Evolutionary conservation across 2,113 vertebrate genomes (phyloP).

Genomic region (Varanus salvator): DNA sequence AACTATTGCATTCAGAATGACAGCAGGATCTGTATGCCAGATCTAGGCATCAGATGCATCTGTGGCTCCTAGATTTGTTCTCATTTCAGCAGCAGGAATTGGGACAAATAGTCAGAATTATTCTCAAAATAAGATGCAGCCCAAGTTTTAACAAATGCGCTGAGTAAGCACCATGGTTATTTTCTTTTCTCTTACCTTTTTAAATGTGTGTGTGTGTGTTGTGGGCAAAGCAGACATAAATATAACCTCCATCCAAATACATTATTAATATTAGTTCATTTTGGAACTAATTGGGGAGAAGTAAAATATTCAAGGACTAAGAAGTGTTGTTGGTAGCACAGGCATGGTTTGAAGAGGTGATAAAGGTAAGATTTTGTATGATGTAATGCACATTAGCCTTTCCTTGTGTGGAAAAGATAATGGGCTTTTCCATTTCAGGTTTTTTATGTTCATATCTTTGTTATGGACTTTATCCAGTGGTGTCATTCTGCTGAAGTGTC

Average conservation of each 20-base stretch:
- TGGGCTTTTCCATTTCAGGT: no score
- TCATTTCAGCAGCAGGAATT: background rate
- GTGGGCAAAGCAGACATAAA: background rate
- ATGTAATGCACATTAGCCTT: background rate
- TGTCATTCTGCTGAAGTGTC: no score
- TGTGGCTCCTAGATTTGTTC: constrained; percentile 13
- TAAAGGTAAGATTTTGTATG: background rate
- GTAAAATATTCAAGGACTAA: background rate
- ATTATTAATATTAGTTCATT: background rate
- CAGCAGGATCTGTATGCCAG: background rate
- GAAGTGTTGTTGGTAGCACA: background rate
- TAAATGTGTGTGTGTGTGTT: background rate
- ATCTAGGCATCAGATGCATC: constrained; percentile 17
- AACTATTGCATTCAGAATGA: constrained; percentile 40
- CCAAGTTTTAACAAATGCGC: background rate
- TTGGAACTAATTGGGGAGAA: background rate
- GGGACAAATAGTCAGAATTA: constrained; percentile 2
- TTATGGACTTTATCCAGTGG: background rate
- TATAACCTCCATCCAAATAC: background rate
- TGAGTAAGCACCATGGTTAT: background rate
- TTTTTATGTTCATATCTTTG: background rate
- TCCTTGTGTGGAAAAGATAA: background rate
- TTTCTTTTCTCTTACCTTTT: background rate
- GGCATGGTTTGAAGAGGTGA: background rate
- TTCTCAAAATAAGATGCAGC: background rate